Base-by-base conservation (phyloP, 1,140 invertebrate genomes). In the Aphelenchoides besseyi region DNA sequence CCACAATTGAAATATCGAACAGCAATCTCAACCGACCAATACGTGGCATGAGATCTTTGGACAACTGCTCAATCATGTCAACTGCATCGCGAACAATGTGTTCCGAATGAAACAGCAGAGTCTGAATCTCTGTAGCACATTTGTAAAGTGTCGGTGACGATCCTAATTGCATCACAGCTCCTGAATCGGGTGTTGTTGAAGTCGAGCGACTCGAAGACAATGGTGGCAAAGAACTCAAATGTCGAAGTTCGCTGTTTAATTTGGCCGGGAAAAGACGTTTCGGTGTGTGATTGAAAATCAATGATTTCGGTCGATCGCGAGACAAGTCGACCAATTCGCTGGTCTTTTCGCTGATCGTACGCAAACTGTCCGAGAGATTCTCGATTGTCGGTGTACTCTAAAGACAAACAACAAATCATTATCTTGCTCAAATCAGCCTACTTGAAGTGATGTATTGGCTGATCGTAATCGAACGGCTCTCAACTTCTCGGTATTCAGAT, bases 151-250 rank as follows among this genome's bases (percentile, higher is more conserved):
- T 23, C 12, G 41, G 41, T 23, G 41, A 16, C 41, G 41, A 12
- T 12, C 41, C 23, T 23, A 48, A 23, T 23, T 12, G 41, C 41
- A 48, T 48, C 2, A 61, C 30, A 18, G 59, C 59, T 28, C 59
- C 59, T 2, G 59, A 61, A 36, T 61, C 59, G 2, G 59, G 59
- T 2, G 59, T 61, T n/a, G 59, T 61, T 36, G 59, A 61, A 18
- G 59, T 61, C 16, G 59, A 61, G 2, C 59, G 59, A 2, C 59
- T 48, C 12, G 23, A 12, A 23, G 41, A 23, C 12, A 48, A 23
- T 23, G 41, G 41, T 23, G 41, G 41, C 41, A 48, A 12, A 23
- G 41, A 48, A 23, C 41, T 48, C 41, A 48, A 23, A 48, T 48
- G 41, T 12, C 41, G 41, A 12, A 23, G 41, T 12, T 48, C 41